phyloP scores from a whole-genome alignment of 2,888 invertebrate genomes.

The Urechis unicinctus region DNA sequence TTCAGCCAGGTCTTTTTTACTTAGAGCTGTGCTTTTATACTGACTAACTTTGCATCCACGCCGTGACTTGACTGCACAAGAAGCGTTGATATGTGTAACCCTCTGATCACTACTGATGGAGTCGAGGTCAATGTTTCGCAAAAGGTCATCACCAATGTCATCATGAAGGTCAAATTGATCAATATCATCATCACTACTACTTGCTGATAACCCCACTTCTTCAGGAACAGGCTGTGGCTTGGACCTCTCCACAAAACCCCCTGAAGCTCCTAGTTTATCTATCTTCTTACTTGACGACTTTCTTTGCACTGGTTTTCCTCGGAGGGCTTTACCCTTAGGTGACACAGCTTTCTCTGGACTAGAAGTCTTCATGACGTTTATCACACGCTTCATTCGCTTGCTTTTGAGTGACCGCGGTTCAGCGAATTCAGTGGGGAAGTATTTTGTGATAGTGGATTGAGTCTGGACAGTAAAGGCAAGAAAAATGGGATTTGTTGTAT shows the following conservation, averaged over 20 bases:
- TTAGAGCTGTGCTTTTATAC: no score
- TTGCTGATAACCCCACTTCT: conserved; percentile 12
- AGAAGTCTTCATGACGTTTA: conserved; percentile 6
- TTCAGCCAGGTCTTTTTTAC: no score
- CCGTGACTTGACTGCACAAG: no score
- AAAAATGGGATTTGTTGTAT: no score
- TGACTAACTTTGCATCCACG: no score
- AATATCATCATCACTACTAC: conserved; percentile 6
- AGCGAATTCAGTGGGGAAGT: conserved; percentile 9
- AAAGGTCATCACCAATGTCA: conserved; percentile 1
- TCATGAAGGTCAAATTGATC: background rate
- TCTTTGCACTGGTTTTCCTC: background rate
- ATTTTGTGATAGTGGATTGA: conserved; percentile 8
- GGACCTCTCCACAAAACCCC: background rate
- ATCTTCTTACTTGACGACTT: background rate
- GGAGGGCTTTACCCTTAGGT: conserved; percentile 2
- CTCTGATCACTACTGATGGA: no score
- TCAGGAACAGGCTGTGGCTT: background rate
- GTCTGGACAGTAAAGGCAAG: no score
- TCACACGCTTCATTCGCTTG: conserved; percentile 11
- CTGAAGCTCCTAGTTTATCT: background rate
- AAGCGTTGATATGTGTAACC: no score
- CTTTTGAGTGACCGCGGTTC: conserved; percentile 9
- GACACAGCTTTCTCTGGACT: background rate
- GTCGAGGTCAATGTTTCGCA: conserved; percentile 1